Evolutionary conservation across 2,113 vertebrate species (phyloP).

Genomic region (Myrmecobius fasciatus): DNA sequence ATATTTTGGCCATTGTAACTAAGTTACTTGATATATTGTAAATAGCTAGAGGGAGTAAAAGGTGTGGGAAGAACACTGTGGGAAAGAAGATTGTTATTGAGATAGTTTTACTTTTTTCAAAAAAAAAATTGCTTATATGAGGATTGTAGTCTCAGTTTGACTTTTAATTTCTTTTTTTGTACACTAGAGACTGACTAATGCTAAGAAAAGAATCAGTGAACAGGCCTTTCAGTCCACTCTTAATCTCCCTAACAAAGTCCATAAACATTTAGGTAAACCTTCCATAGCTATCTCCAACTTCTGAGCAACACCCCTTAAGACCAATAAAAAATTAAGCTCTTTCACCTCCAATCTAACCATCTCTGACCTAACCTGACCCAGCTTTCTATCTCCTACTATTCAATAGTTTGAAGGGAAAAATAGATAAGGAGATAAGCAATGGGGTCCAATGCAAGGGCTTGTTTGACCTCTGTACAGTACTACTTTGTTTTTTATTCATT

Average conservation of each 20-base stretch:
- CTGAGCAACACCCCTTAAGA: background rate
- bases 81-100: background rate
- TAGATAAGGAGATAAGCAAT: too few species aligned
- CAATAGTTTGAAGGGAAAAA: background rate
- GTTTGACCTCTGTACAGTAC: background rate
- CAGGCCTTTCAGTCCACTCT: background rate
- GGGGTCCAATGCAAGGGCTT: background rate
- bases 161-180: background rate
- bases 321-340: background rate
- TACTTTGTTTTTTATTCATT: background rate
- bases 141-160: background rate
- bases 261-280: background rate
- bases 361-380: too few species aligned
- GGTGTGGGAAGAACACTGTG: background rate
- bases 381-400: background rate
- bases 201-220: background rate
- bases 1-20: background rate
- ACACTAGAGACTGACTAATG: background rate
- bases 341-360: background rate
- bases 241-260: background rate
- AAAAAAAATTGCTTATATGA: background rate
- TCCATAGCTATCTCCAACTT: background rate
- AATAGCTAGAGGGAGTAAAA: background rate
- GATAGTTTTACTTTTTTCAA: background rate
- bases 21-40: background rate